Evolutionary conservation across 2,888 invertebrate species (phyloP).

Genomic region (Xestia rhomboidea): DNA sequence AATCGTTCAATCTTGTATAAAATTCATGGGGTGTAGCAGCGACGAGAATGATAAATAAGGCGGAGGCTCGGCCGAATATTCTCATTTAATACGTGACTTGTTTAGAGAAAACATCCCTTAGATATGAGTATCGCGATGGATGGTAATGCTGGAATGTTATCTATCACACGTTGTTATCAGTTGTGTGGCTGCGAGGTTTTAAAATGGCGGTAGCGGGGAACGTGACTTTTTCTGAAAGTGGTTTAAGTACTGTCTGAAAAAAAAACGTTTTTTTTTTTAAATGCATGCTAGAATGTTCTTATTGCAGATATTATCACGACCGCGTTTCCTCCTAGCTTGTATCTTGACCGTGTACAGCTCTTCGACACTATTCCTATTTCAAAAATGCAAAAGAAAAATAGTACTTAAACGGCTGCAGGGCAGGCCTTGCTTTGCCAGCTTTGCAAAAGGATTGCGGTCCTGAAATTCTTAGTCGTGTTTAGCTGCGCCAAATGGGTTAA

Average conservation of each 20-base stretch:
- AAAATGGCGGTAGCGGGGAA: conserved; percentile 23
- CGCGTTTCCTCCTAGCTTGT: background rate
- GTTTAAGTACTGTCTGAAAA: background rate
- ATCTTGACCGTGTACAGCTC: background rate
- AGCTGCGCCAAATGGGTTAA: background rate
- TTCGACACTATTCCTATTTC: background rate
- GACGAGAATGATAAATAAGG: conserved; percentile 90
- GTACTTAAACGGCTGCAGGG: background rate
- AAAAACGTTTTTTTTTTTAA: background rate
- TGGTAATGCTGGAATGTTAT: conserved; percentile 82
- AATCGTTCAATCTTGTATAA: conserved; percentile 91
- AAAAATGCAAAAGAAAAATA: background rate
- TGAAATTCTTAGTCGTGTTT: background rate
- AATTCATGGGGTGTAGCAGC: conserved; percentile 90
- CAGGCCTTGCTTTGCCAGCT: background rate
- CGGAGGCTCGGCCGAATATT: conserved; percentile 89
- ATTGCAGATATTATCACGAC: background rate
- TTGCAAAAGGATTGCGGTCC: background rate
- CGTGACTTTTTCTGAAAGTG: background rate
- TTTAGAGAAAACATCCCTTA: conserved; percentile 86
- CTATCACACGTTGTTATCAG: conserved; percentile 84
- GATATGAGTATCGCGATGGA: conserved; percentile 87
- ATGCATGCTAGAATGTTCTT: background rate
- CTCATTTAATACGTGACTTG: conserved; percentile 91
- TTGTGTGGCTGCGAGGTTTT: conserved; percentile 68